Evolutionary conservation across 2,797 vertebrate genomes (phyloP), one percentile per base, ranked within the genome.

Genomic region (Heteromormyrus szaboi): DNA sequence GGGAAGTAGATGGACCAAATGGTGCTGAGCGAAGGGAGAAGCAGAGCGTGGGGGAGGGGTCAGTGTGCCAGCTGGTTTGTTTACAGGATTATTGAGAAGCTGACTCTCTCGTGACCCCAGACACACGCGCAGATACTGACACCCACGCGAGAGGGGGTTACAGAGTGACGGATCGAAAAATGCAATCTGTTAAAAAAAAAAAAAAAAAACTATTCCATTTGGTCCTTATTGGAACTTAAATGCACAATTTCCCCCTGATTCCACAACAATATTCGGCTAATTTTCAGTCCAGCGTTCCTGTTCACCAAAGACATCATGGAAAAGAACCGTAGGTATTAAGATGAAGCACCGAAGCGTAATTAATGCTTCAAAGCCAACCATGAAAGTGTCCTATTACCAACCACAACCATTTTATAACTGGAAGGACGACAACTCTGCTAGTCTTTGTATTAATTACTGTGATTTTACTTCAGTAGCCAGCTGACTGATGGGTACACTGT

Each of bases 21-120:
- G 56, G 90, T 59, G 85, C 56, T 68, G 84, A 86, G 87, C 22
- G 65, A 90, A 85, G 72, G 68, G 29, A 86, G 17, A 29, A 53
- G 86, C 88, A 51, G 87, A 89, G 65, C 91, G 93, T 81, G 94
- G 94, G 94, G 94, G 92, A 94, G 91, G 93, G 90, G 91, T 68
- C 29, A 90, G 7, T 48, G 91, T 90, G 94, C 95, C 95, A 96
- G 95, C 95, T 96, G 95, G 95, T 95, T 96, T 95, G 94, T 96
- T 96, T 96, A 95, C 93, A 68, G 93, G 94, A 96, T 96, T 96
- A 96, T 93, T 92, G 95, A 89, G 92, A 93, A 91, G 88, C 93
- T 94, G 93, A 92, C 94, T 95, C 94, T 93, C 94, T 88, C 87
- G 91, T 95, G 95, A 96, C 94, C 94, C 92, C 93, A 86, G 87